Conservation (phyloP, 2,797 vertebrate species). For the Brachyalestes nurse region DNA sequence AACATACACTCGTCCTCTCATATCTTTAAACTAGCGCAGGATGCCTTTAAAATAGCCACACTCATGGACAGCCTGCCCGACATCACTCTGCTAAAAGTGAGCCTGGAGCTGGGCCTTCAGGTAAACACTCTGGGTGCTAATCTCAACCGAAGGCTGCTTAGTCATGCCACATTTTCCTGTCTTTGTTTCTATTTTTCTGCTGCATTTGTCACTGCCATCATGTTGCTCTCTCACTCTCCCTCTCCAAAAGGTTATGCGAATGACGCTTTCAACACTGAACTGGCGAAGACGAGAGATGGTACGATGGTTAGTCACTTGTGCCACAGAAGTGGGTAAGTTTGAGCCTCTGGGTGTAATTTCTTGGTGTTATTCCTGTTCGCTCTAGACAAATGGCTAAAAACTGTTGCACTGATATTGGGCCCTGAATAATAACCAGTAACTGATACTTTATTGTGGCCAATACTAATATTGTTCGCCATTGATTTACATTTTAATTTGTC, state of each 20-base stretch:
- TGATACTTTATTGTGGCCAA: no score
- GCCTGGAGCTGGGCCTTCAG: conserved; percentile 96
- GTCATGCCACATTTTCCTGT: neutral
- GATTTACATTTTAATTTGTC: no score
- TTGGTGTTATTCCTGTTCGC: no score
- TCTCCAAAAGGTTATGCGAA: conserved; percentile 90
- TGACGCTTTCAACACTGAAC: conserved; percentile 96
- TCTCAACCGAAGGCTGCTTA: neutral
- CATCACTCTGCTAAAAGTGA: conserved; percentile 97
- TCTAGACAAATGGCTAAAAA: neutral
- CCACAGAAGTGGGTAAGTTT: conserved; percentile 97
- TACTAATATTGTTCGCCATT: no score
- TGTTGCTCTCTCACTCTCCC: conserved; percentile 28
- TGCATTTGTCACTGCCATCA: neutral
- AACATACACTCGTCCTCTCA: conserved; percentile 96
- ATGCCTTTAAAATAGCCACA: conserved; percentile 98
- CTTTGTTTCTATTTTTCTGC: neutral
- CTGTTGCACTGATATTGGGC: no score
- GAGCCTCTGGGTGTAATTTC: neutral
- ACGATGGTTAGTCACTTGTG: conserved; percentile 98
- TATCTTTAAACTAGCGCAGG: conserved; percentile 98
- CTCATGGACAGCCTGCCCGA: conserved; percentile 97
- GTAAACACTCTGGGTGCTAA: conserved; percentile 67
- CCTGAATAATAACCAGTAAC: no score
- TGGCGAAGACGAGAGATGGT: conserved; percentile 99